These are phyloP conservation scores for Tragelaphus buxtoni DNA, from an alignment of 2,113 vertebrate species.

Conservation along the genomic window DNA sequence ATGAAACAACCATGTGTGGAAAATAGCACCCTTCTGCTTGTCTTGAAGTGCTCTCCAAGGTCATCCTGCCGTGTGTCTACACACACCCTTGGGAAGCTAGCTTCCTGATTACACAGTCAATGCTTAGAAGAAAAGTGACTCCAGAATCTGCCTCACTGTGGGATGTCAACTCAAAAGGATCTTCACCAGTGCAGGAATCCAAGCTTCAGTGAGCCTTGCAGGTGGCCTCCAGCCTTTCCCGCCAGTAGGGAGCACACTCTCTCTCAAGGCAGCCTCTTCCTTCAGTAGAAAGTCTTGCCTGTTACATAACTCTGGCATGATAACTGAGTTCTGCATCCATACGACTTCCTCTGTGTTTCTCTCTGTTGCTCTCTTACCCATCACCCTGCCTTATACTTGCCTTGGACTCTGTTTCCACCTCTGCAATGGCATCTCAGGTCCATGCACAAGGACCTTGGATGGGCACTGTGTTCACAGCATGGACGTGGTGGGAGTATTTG, in stretches of 20 bases:
- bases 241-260: background rate
- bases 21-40: background rate
- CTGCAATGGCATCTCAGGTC: background rate
- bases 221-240: background rate
- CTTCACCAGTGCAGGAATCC: background rate
- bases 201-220: fast-evolving
- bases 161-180: background rate
- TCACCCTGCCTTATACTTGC: background rate
- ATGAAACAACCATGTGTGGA: background rate
- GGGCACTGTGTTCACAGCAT: background rate
- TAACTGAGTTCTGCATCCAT: background rate
- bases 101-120: background rate
- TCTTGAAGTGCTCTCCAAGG: background rate
- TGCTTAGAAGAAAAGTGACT: background rate
- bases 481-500: background rate
- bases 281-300: background rate
- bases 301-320: background rate
- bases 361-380: background rate
- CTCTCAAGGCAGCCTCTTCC: background rate
- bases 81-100: background rate
- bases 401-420: background rate
- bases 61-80: background rate
- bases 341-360: background rate
- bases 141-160: background rate
- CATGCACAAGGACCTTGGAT: background rate